These are phyloP conservation scores for Phyllostomus discolor DNA, from an alignment of 2,113 vertebrate genomes.

Conservation along the genomic window DNA sequence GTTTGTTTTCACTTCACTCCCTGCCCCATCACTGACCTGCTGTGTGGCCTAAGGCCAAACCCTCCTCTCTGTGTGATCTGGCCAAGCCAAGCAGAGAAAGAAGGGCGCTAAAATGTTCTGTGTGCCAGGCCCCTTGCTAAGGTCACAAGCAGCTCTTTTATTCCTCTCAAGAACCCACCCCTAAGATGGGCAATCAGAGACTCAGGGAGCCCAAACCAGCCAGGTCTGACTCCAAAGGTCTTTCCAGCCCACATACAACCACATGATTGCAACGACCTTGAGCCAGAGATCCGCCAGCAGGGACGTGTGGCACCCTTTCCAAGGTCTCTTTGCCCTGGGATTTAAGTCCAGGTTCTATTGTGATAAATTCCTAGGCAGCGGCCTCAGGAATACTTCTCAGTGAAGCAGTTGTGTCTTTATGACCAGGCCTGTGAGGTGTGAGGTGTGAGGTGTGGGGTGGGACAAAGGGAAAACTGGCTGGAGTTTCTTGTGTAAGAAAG, in stretches of 20 bases:
- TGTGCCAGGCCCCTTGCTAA: not conserved
- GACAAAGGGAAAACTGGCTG: not conserved
- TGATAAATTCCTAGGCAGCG: not conserved
- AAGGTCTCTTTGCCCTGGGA: constrained; percentile 22
- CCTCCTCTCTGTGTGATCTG: not conserved
- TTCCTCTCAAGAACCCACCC: not conserved
- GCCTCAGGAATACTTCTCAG: not conserved
- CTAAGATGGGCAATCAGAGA: not conserved
- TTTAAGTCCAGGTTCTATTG: not conserved
- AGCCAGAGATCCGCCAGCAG: not conserved
- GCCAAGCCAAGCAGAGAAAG: not conserved
- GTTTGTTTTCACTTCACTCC: not conserved
- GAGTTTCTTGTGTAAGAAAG: not conserved
- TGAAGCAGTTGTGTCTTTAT: not conserved
- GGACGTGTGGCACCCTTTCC: not conserved
- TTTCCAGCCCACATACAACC: not conserved
- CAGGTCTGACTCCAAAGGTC: not conserved
- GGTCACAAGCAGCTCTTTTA: not conserved
- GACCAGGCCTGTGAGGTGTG: not conserved
- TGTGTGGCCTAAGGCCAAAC: not conserved
- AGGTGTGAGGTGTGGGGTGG: not conserved
- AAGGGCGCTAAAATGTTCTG: not conserved
- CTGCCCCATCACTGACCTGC: not conserved
- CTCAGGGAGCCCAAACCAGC: not conserved
- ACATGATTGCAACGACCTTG: not conserved